phyloP scores from a whole-genome alignment of 1,140 invertebrate genomes.

The Drosophila lacteicornis region DNA sequence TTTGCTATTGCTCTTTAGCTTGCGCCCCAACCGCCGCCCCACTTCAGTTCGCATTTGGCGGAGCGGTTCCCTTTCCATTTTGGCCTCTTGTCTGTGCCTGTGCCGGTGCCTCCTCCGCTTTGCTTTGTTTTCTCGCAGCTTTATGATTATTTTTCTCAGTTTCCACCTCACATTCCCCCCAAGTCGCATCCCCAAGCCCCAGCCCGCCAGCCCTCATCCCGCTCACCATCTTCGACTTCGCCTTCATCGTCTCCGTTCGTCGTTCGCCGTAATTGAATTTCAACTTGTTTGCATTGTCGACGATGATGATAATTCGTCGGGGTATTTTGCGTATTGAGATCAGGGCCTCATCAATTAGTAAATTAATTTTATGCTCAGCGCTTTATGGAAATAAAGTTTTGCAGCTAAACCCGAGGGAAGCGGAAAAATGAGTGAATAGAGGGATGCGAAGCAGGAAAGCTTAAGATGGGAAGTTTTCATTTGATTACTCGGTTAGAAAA shows the following conservation, averaged over 20 bases:
- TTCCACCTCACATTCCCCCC: slow-evolving; percentile 19
- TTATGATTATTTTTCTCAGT: slow-evolving; percentile 75
- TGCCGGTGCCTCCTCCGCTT: slow-evolving; percentile 24
- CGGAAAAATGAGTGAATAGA: slow-evolving; percentile 9
- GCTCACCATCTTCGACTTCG: slow-evolving; percentile 21
- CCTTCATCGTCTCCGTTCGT: slow-evolving; percentile 35
- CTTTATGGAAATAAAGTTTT: slow-evolving; percentile 68
- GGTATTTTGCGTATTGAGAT: slow-evolving; percentile 85
- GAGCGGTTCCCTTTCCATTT: slow-evolving; percentile 58
- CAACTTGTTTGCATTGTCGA: slow-evolving; percentile 83
- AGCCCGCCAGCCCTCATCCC: background rate
- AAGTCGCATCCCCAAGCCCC: background rate
- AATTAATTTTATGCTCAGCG: slow-evolving; percentile 84
- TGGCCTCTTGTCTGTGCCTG: slow-evolving; percentile 34
- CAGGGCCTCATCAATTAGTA: slow-evolving; percentile 85
- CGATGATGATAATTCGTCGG: slow-evolving; percentile 82
- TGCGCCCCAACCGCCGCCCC: slow-evolving; percentile 6
- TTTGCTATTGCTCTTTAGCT: slow-evolving; percentile 69
- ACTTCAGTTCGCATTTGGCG: slow-evolving; percentile 26
- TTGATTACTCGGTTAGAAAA: slow-evolving; percentile 34
- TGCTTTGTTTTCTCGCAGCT: slow-evolving; percentile 72
- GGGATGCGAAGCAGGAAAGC: background rate
- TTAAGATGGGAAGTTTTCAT: slow-evolving; percentile 10
- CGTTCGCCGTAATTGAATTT: slow-evolving; percentile 83
- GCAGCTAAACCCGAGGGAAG: slow-evolving; percentile 12